Evolutionary conservation across 2,888 invertebrate species (phyloP).

Genomic region (Pyrochroa serraticornis): DNA sequence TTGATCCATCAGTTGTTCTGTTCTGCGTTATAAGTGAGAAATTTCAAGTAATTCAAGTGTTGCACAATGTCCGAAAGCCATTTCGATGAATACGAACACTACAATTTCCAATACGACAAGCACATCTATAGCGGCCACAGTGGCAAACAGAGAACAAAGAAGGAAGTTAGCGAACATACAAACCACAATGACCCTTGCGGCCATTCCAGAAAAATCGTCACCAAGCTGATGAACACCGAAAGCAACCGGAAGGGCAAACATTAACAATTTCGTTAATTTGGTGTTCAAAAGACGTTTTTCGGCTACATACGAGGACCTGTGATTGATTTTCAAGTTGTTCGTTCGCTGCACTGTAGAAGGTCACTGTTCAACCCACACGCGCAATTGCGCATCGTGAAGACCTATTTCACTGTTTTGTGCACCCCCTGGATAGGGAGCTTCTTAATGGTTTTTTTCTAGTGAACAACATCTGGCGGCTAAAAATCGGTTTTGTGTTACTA

Average conservation of each 20-base stretch:
- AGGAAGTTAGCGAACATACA: constrained; percentile 85
- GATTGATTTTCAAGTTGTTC: constrained; percentile 5
- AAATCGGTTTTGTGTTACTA: too few species aligned
- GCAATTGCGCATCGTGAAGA: too few species aligned
- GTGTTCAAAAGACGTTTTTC: constrained; percentile 21
- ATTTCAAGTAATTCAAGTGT: background rate
- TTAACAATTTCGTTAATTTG: constrained; percentile 16
- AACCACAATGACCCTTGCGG: constrained; percentile 92
- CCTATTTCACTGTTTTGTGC: too few species aligned
- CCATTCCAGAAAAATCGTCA: constrained; percentile 89
- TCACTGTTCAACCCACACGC: too few species aligned
- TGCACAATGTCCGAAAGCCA: constrained; percentile 78
- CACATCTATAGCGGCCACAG: constrained; percentile 85
- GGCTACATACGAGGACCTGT: constrained; percentile 16
- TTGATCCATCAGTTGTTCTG: constrained; percentile 40
- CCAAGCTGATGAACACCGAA: constrained; percentile 84
- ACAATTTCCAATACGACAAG: constrained; percentile 93
- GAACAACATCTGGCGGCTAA: too few species aligned
- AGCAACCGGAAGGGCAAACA: constrained; percentile 71
- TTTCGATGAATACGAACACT: constrained; percentile 92
- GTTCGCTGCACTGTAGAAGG: too few species aligned
- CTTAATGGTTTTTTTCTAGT: too few species aligned
- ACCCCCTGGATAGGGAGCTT: too few species aligned
- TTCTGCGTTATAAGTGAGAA: constrained; percentile 15
- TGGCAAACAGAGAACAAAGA: constrained; percentile 89